These are phyloP conservation scores for Onychomys leucogaster DNA, from an alignment of 2,797 vertebrate genomes.

Conservation along the genomic window DNA sequence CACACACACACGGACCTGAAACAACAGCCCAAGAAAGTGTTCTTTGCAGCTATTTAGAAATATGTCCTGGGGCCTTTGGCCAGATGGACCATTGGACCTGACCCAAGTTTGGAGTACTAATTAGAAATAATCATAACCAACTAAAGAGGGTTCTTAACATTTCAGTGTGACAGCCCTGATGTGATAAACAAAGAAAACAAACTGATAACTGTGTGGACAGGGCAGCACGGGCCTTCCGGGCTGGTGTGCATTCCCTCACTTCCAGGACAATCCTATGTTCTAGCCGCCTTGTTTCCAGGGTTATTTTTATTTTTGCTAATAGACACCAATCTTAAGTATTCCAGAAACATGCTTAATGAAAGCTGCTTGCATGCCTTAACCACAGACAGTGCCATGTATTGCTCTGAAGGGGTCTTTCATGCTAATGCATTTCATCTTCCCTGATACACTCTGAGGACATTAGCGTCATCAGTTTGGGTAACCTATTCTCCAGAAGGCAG, in stretches of 20 bases:
- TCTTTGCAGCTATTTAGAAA: slow-evolving; percentile 38
- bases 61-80: slow-evolving; percentile 39
- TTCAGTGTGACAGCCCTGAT: slow-evolving; percentile 23
- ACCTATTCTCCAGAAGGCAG: neutral
- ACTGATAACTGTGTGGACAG: slow-evolving; percentile 7
- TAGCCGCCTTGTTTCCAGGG: neutral
- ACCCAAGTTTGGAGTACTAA: slow-evolving; percentile 68
- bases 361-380: neutral
- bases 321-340: neutral
- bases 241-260: neutral
- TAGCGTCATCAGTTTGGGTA: neutral
- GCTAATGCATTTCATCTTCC: neutral
- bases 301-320: neutral
- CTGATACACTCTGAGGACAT: neutral
- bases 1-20: neutral
- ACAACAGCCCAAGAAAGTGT: neutral
- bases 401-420: neutral
- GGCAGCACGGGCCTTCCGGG: neutral
- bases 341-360: slow-evolving; percentile 22
- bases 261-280: neutral
- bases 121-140: slow-evolving; percentile 71
- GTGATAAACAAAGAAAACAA: slow-evolving; percentile 62
- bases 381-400: neutral
- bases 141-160: slow-evolving; percentile 68
- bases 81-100: slow-evolving; percentile 47